phyloP scores from a whole-genome alignment of 2,888 invertebrate genomes.

The Xestoiulus laeticollis region DNA sequence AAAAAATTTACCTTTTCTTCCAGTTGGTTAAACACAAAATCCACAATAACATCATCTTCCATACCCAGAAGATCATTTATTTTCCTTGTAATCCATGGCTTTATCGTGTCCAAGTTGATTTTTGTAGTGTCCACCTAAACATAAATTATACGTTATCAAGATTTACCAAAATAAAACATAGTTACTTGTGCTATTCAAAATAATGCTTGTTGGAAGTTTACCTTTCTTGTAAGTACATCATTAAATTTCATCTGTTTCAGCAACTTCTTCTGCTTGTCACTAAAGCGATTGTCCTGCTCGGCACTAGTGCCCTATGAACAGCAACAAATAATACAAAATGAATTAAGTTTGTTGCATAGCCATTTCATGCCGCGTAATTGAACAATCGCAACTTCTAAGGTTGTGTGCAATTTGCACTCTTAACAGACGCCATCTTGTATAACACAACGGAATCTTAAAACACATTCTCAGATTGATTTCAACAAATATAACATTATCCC shows the following conservation, averaged over 20 bases:
- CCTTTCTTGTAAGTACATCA: slow-evolving; percentile 91
- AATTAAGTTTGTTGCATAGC: not conserved
- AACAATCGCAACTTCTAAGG: too few relatives aligned
- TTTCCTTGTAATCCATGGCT: slow-evolving; percentile 98
- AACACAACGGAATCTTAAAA: not conserved
- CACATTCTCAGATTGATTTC: too few relatives aligned
- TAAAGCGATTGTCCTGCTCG: slow-evolving; percentile 98
- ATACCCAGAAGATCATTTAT: slow-evolving; percentile 95
- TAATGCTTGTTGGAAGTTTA: slow-evolving; percentile 62
- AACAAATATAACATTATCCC: too few relatives aligned
- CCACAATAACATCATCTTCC: slow-evolving; percentile 98
- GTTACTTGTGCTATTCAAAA: not conserved
- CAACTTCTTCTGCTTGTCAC: slow-evolving; percentile 99
- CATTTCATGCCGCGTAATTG: not conserved
- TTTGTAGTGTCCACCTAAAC: slow-evolving; percentile 96
- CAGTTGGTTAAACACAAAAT: slow-evolving; percentile 98
- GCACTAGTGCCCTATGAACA: slow-evolving; percentile 88
- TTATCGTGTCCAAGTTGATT: slow-evolving; percentile 96
- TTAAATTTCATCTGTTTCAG: slow-evolving; percentile 99
- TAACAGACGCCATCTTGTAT: not conserved
- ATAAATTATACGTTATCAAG: not conserved
- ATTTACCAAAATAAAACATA: slow-evolving; percentile 9
- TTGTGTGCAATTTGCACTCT: not conserved
- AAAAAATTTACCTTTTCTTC: slow-evolving; percentile 80
- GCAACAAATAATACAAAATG: not conserved